phyloP scores from a whole-genome alignment of 1,140 invertebrate species.

The Aphaenogaster floridana region DNA sequence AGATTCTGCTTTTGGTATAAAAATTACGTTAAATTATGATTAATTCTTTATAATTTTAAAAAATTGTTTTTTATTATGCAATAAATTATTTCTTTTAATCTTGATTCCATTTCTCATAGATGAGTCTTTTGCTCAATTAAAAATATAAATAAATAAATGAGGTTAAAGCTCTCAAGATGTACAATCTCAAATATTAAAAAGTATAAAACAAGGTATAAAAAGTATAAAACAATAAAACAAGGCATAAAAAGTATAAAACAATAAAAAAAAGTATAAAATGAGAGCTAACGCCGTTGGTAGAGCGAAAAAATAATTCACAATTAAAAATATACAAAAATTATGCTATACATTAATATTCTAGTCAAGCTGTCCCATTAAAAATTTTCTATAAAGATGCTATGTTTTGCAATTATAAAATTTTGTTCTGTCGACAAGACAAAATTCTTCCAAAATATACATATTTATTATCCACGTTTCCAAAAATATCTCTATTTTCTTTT shows the following conservation, averaged over 20 bases:
- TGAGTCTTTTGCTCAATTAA: background rate
- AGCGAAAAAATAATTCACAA: too few relatives aligned
- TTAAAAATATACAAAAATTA: slow-evolving; percentile 8
- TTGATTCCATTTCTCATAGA: background rate
- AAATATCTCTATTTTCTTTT: background rate
- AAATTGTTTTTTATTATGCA: background rate
- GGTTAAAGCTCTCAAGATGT: too few relatives aligned
- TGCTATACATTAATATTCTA: background rate
- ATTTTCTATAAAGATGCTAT: background rate
- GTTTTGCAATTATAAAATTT: background rate
- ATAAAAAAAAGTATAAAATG: too few relatives aligned
- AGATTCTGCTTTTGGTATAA: background rate
- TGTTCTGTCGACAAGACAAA: background rate
- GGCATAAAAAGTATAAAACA: too few relatives aligned
- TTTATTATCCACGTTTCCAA: background rate
- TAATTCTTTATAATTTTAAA: background rate
- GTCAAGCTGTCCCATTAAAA: slow-evolving; percentile 7
- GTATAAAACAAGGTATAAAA: too few relatives aligned
- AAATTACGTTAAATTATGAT: background rate
- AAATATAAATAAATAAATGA: background rate
- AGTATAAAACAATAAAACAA: too few relatives aligned
- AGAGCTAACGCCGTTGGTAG: too few relatives aligned
- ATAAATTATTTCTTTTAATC: background rate
- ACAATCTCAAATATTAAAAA: too few relatives aligned
- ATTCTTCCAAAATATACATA: background rate